Percentiles rank a stretch among this genome's conserved stretches.
phyloP scores from a whole-genome alignment of 1,140 invertebrate species.

The Thaumatotibia leucotreta region DNA sequence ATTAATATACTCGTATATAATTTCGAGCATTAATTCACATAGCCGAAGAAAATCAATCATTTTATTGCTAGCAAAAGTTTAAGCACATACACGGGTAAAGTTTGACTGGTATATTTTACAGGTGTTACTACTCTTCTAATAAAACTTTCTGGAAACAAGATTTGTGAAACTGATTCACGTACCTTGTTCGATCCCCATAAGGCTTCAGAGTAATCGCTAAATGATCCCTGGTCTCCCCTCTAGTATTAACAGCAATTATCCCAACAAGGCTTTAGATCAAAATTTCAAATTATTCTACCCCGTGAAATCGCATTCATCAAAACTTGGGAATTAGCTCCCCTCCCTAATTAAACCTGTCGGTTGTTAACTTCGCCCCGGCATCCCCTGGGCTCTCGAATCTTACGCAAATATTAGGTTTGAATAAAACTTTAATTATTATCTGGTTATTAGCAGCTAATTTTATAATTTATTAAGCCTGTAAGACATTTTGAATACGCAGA shows the following conservation, averaged over 20 bases:
- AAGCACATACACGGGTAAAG: too few species aligned
- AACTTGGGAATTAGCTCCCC: constrained; percentile 64
- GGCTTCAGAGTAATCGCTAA: constrained; percentile 16
- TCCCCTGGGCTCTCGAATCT: constrained; percentile 34
- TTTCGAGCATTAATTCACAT: too few species aligned
- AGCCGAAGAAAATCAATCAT: too few species aligned
- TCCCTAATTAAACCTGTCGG: constrained; percentile 68
- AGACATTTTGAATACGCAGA: constrained; percentile 36
- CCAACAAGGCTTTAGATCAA: constrained; percentile 57
- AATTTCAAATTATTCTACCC: constrained; percentile 58
- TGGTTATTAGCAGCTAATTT: constrained; percentile 56
- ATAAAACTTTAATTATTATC: constrained; percentile 64
- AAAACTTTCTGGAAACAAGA: background rate
- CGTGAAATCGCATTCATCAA: constrained; percentile 70
- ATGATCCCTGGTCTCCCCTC: background rate
- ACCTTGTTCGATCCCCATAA: constrained; percentile 23
- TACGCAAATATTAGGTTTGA: constrained; percentile 61
- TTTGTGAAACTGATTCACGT: constrained; percentile 9
- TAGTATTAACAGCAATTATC: constrained; percentile 47
- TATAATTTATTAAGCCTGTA: constrained; percentile 45
- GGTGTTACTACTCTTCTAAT: background rate
- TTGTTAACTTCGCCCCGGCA: constrained; percentile 44
- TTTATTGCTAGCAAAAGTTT: too few species aligned
- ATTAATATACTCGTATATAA: too few species aligned
- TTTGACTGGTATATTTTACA: too few species aligned